These are phyloP conservation scores for Falco novaeseelandiae DNA, from an alignment of 2,797 vertebrate genomes.

Conservation along the genomic window DNA sequence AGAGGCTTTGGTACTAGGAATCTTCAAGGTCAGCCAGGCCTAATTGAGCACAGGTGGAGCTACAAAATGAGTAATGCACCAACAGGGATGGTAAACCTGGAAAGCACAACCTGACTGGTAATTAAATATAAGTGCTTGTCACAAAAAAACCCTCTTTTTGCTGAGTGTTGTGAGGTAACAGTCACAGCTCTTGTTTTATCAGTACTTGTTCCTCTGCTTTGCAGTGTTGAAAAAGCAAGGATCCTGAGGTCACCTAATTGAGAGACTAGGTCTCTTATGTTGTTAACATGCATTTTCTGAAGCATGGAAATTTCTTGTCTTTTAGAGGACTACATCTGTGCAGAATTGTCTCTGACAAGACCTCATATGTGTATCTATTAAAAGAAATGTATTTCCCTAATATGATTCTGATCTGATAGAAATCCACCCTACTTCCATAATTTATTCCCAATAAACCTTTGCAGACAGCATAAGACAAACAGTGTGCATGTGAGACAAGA, in stretches of 20 bases:
- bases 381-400: neutral
- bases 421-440: neutral
- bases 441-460: neutral
- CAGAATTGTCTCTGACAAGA: neutral
- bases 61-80: conserved; percentile 15
- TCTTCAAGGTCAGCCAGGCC: conserved; percentile 20
- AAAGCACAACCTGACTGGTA: neutral
- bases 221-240: neutral
- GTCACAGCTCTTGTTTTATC: neutral
- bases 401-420: neutral
- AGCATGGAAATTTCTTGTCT: neutral
- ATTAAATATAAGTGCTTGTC: neutral
- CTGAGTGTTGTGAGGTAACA: neutral
- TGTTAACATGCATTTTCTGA: neutral
- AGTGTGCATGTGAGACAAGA: neutral
- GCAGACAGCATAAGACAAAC: neutral
- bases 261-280: neutral
- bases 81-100: neutral
- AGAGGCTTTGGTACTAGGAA: neutral
- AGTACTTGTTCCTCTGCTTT: neutral
- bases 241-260: neutral
- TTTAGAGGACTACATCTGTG: neutral
- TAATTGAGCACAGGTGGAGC: neutral
- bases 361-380: neutral
- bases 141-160: neutral